Percentiles rank a stretch among this genome's conserved stretches.
phyloP scores from a whole-genome alignment of 1,140 invertebrate genomes.

The Sitophilus oryzae region DNA sequence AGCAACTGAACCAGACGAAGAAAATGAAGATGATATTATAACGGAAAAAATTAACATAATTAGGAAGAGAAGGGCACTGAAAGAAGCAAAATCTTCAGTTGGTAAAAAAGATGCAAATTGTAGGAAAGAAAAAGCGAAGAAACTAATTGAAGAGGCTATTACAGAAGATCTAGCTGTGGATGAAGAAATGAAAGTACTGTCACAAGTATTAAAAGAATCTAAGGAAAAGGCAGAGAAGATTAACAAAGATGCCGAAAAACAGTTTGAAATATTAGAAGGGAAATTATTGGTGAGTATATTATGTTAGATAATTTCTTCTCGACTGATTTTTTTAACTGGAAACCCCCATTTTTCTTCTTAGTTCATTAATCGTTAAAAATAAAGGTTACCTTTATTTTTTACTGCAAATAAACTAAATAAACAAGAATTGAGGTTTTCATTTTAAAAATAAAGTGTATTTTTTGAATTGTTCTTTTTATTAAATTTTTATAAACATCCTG shows the following conservation, averaged over 20 bases:
- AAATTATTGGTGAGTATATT: too few species aligned
- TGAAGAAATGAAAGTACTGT: constrained; percentile 36
- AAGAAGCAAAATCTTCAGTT: constrained; percentile 5
- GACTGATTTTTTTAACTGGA: too few species aligned
- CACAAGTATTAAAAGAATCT: constrained; percentile 31
- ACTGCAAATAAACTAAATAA: too few species aligned
- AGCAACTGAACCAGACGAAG: too few species aligned
- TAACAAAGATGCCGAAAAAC: constrained; percentile 25
- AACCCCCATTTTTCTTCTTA: too few species aligned
- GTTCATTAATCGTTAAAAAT: too few species aligned
- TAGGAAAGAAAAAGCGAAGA: constrained; percentile 5
- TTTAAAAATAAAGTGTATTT: too few species aligned
- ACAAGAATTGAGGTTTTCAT: too few species aligned
- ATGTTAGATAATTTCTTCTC: too few species aligned
- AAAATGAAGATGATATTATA: background rate
- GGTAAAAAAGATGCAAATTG: constrained; percentile 7
- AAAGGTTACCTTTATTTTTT: too few species aligned
- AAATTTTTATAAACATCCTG: too few species aligned
- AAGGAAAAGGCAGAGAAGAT: constrained; percentile 29
- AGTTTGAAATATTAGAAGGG: constrained; percentile 22
- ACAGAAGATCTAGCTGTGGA: constrained; percentile 22
- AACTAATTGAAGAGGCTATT: background rate
- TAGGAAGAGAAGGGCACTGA: constrained; percentile 10
- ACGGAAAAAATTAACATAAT: constrained; percentile 14
- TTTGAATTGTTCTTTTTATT: too few species aligned